Percentiles rank a stretch among this genome's conserved stretches.
phyloP scores from a whole-genome alignment of 1,140 invertebrate genomes.

The Brachionus paranguensis region DNA sequence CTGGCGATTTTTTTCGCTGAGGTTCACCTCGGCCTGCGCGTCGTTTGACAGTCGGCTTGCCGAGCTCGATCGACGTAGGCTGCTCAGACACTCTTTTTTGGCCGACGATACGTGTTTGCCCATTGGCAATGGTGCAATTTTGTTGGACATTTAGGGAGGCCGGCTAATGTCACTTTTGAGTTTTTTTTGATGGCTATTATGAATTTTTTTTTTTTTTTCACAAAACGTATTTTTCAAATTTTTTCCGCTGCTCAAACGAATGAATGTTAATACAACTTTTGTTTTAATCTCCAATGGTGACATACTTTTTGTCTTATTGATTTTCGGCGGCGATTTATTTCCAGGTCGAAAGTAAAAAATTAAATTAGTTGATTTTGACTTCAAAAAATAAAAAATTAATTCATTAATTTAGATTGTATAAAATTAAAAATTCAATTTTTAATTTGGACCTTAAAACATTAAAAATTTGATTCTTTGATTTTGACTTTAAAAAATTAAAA shows the following conservation, averaged over 20 bases:
- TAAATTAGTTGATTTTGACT: no score
- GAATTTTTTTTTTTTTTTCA: neutral
- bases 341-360: no score
- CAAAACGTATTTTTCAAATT: neutral
- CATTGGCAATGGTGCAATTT: neutral
- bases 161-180: neutral
- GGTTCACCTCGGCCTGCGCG: neutral
- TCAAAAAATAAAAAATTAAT: no score
- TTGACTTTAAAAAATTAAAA: no score
- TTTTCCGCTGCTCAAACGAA: neutral
- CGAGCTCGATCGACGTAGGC: neutral
- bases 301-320: no score
- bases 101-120: constrained; percentile 9
- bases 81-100: neutral
- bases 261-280: neutral
- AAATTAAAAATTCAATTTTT: no score
- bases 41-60: neutral
- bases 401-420: no score
- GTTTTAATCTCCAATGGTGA: no score
- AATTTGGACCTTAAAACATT: no score
- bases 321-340: no score
- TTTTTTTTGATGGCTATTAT: neutral
- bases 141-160: neutral
- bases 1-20: neutral
- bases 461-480: no score